Evolutionary conservation across 2,113 vertebrate genomes (phyloP).

Genomic region (Etheostoma spectabile): DNA sequence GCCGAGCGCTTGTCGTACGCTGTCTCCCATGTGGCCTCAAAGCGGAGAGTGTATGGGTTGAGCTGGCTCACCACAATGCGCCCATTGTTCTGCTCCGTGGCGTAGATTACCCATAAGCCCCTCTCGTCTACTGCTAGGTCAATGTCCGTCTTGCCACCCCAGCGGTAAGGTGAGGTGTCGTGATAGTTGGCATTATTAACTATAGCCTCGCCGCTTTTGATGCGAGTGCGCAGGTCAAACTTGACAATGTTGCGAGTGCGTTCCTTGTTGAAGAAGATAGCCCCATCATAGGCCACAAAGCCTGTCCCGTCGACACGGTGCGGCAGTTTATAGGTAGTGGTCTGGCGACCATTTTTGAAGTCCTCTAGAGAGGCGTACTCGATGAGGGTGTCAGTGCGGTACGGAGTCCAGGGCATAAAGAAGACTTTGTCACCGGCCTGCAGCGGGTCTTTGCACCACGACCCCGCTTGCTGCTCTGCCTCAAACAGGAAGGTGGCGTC

Average conservation of each 20-base stretch:
- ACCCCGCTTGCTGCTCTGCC: slow-evolving; percentile 97
- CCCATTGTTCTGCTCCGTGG: slow-evolving; percentile 97
- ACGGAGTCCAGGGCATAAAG: slow-evolving; percentile 99
- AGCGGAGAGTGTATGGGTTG: slow-evolving; percentile 97
- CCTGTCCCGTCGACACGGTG: slow-evolving; percentile 98
- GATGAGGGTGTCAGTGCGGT: slow-evolving; percentile 96
- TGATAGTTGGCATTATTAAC: slow-evolving; percentile 99
- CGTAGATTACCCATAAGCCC: slow-evolving; percentile 98
- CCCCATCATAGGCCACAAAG: slow-evolving; percentile 97
- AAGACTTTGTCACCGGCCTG: slow-evolving; percentile 99
- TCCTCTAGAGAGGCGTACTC: slow-evolving; percentile 96
- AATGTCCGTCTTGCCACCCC: slow-evolving; percentile 99
- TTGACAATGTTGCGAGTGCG: slow-evolving; percentile 98
- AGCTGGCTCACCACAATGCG: slow-evolving; percentile 97
- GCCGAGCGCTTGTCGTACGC: slow-evolving; percentile 96
- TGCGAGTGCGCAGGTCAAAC: slow-evolving; percentile 97
- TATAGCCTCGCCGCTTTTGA: slow-evolving; percentile 99
- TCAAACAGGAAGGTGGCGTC: slow-evolving; percentile 95
- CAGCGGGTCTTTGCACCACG: slow-evolving; percentile 98
- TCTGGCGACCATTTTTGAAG: slow-evolving; percentile 93
- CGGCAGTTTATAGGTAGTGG: slow-evolving; percentile 95
- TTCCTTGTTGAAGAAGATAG: slow-evolving; percentile 99
- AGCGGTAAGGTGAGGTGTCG: slow-evolving; percentile 96
- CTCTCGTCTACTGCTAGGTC: slow-evolving; percentile 97
- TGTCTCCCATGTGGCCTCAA: slow-evolving; percentile 96